Evolutionary conservation across 1,140 invertebrate genomes (phyloP).

Genomic region (Planococcus citri): DNA sequence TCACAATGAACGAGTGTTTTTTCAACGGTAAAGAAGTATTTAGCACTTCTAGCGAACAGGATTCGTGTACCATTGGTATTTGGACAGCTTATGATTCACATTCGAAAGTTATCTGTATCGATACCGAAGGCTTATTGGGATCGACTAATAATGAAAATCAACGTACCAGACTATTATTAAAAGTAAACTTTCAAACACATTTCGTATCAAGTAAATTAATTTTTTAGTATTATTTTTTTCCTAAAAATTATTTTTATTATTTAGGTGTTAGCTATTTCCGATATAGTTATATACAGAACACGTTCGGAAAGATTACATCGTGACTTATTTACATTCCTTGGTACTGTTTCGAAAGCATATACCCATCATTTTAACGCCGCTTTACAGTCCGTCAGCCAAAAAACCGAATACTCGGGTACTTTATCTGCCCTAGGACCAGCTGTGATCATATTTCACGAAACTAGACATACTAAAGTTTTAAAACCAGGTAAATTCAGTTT

Average conservation of each 20-base stretch:
- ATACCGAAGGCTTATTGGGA: slow-evolving; percentile 65
- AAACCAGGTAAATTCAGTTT: slow-evolving; percentile 22
- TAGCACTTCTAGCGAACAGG: slow-evolving; percentile 54
- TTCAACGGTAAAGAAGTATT: slow-evolving; percentile 64
- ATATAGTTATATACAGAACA: slow-evolving; percentile 69
- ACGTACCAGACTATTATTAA: slow-evolving; percentile 57
- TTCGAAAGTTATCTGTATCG: slow-evolving; percentile 55
- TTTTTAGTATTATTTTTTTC: neutral
- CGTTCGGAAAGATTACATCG: slow-evolving; percentile 60
- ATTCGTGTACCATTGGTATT: slow-evolving; percentile 64
- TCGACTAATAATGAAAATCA: slow-evolving; percentile 53
- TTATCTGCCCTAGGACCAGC: slow-evolving; percentile 51
- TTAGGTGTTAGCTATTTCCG: slow-evolving; percentile 59
- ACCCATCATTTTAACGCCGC: slow-evolving; percentile 57
- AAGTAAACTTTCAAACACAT: slow-evolving; percentile 36
- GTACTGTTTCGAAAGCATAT: slow-evolving; percentile 62
- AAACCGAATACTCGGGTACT: slow-evolving; percentile 35
- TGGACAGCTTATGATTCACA: slow-evolving; percentile 61
- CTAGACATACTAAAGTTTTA: slow-evolving; percentile 48
- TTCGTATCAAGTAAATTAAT: neutral
- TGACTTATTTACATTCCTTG: slow-evolving; percentile 69
- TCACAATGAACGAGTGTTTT: slow-evolving; percentile 68
- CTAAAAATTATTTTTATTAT: neutral
- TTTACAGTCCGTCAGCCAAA: slow-evolving; percentile 42
- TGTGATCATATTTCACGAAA: slow-evolving; percentile 72